phyloP scores from a whole-genome alignment of 1,140 invertebrate species.

The Macrobrachium rosenbergii region DNA sequence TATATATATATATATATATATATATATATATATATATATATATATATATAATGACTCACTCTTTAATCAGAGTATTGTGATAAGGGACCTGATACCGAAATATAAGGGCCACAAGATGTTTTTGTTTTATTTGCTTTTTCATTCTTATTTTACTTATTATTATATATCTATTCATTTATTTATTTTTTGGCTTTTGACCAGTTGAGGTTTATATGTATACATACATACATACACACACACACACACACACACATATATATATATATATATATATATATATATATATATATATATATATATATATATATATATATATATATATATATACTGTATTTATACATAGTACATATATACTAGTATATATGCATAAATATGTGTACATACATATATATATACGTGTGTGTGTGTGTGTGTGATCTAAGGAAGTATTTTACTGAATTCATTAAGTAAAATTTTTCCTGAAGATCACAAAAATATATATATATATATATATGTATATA shows the following conservation, averaged over 20 bases:
- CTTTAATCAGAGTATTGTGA: no score
- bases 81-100: no score
- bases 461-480: neutral
- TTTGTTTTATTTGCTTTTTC: no score
- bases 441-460: no score
- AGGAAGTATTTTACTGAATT: neutral
- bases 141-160: no score
- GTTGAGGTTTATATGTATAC: neutral
- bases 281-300: slow-evolving; percentile 3
- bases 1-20: slow-evolving; percentile 15
- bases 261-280: slow-evolving; percentile 1
- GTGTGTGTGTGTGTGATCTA: neutral
- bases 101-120: no score
- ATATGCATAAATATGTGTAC: neutral
- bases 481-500: slow-evolving; percentile 9
- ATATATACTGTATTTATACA: neutral
- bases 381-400: neutral
- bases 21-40: slow-evolving; percentile 22
- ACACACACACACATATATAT: neutral
- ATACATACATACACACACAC: no score
- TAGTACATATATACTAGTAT: neutral
- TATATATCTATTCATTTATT: no score
- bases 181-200: no score
- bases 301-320: neutral
- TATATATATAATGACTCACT: no score